Percentiles rank a stretch among this genome's conserved stretches.
Conservation (phyloP, 1,140 invertebrate genomes). For the Drosophila baimaii region DNA sequence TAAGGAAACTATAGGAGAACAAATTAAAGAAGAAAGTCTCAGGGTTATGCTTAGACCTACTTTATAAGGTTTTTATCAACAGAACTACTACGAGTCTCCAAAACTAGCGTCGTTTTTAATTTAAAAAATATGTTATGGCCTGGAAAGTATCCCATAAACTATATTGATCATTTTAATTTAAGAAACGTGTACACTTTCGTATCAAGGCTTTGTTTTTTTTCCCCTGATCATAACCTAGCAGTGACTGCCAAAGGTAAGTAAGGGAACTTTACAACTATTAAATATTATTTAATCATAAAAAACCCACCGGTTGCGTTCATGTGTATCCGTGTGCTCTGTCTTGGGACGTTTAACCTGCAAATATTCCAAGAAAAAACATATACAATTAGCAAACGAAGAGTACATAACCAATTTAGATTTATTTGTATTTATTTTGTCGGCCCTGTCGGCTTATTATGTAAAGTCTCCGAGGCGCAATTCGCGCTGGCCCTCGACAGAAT, state of each 20-base stretch:
- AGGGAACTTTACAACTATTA: neutral
- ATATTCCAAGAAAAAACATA: conserved; percentile 45
- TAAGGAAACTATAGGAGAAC: too few species aligned
- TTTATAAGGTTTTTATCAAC: neutral
- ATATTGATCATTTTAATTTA: neutral
- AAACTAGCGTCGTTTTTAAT: neutral
- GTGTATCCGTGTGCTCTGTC: conserved; percentile 85
- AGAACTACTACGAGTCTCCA: neutral
- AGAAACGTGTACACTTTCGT: too few species aligned
- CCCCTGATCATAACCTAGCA: too few species aligned
- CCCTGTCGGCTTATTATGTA: conserved; percentile 43
- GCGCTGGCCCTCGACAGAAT: conserved; percentile 24
- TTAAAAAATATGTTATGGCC: neutral
- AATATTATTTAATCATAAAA: neutral
- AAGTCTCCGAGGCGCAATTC: conserved; percentile 14
- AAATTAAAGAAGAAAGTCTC: too few species aligned
- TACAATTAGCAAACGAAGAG: conserved; percentile 26
- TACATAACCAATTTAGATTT: conserved; percentile 2
- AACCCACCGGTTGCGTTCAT: conserved; percentile 83
- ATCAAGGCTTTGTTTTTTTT: too few species aligned
- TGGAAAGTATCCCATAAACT: neutral
- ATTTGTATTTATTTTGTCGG: conserved; percentile 4
- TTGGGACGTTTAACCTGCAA: conserved; percentile 86
- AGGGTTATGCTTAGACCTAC: neutral
- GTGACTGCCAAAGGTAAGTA: too few species aligned